These are phyloP conservation scores for Plebejus melissa DNA, from an alignment of 2,888 invertebrate species.

Conservation along the genomic window DNA sequence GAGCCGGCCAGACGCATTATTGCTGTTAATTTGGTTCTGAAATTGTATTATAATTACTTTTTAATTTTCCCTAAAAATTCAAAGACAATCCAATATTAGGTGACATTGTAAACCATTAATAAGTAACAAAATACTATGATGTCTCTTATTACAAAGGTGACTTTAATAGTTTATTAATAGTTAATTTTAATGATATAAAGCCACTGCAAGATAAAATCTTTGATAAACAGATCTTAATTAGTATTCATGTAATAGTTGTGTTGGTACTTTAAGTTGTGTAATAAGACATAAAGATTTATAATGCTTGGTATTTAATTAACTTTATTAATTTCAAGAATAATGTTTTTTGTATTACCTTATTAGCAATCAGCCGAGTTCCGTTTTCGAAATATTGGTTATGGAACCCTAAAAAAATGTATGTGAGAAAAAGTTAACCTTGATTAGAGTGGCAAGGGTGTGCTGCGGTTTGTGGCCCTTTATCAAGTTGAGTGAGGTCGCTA, in stretches of 20 bases:
- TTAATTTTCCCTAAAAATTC: background rate
- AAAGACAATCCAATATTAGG: background rate
- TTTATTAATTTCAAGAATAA: background rate
- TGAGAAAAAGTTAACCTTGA: slow-evolving; percentile 49
- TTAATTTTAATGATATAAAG: background rate
- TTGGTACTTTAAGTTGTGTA: background rate
- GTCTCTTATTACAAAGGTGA: background rate
- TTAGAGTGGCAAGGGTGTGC: slow-evolving; percentile 50
- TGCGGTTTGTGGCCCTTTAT: slow-evolving; percentile 47
- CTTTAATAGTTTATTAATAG: background rate
- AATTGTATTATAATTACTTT: slow-evolving; percentile 24
- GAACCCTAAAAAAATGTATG: background rate
- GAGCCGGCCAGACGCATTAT: slow-evolving; percentile 49
- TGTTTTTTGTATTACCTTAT: background rate
- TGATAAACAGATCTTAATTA: slow-evolving; percentile 3
- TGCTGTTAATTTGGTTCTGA: slow-evolving; percentile 60
- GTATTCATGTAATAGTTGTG: background rate
- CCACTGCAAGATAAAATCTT: background rate
- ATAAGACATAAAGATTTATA: background rate
- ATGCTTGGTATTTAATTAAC: background rate
- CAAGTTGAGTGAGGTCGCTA: slow-evolving; percentile 50
- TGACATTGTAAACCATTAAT: background rate
- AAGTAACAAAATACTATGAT: background rate
- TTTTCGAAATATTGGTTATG: too few species aligned
- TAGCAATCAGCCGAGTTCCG: too few species aligned